Percentiles rank a stretch among this genome's conserved stretches.
Evolutionary conservation across 2,113 vertebrate species (phyloP).

Genomic region (Pardalotus punctatus): DNA sequence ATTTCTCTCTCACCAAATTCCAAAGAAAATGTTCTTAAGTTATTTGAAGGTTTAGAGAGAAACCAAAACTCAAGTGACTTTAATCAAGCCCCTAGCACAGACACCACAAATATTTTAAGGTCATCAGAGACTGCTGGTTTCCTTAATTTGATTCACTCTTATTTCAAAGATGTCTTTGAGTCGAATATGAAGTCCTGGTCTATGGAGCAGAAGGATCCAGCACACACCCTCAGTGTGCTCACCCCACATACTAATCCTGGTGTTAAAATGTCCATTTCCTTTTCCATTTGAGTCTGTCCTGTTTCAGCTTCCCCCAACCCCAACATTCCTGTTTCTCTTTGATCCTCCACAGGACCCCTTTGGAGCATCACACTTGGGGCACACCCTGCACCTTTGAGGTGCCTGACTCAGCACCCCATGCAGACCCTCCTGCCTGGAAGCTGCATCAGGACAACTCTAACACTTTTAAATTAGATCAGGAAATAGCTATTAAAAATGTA

Average conservation of each 20-base stretch:
- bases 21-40: background rate
- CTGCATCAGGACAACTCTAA: background rate
- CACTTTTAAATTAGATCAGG: background rate
- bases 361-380: fast-evolving
- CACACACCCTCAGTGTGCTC: no score
- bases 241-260: background rate
- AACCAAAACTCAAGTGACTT: background rate
- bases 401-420: fast-evolving
- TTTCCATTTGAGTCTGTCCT: background rate
- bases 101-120: background rate
- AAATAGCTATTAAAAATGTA: background rate
- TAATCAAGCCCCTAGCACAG: background rate
- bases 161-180: background rate
- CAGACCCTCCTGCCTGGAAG: background rate
- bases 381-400: fast-evolving
- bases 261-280: background rate
- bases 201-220: background rate
- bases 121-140: background rate
- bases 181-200: background rate
- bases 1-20: background rate
- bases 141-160: background rate
- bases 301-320: background rate
- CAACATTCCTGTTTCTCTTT: background rate
- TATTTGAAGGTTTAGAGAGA: background rate
- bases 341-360: background rate